A percentile compares a stretch with the other conserved stretches of the same genome.
Conservation (phyloP, 2,888 invertebrate species). For the Lasioglossum lativentre region DNA sequence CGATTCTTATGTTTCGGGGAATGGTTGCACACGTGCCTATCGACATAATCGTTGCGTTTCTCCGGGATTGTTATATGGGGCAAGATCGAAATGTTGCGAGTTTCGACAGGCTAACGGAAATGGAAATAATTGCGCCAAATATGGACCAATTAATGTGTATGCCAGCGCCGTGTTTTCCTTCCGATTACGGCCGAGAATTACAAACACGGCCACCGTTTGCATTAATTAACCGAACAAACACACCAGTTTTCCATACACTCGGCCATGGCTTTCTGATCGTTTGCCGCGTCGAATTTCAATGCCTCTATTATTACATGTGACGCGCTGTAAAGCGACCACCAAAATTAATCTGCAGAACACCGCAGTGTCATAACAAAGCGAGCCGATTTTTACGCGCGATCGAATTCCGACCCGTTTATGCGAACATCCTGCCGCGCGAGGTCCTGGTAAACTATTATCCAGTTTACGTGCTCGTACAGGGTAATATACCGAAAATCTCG, state of each 20-base stretch:
- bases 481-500: neutral
- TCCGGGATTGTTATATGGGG: neutral
- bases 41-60: too few species aligned
- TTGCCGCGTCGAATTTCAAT: neutral
- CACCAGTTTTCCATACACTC: slow-evolving; percentile 2
- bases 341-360: neutral
- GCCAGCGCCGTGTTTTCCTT: neutral
- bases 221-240: slow-evolving; percentile 31
- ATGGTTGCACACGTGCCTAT: too few species aligned
- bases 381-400: neutral
- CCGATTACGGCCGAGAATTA: neutral
- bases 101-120: neutral
- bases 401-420: neutral
- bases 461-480: neutral
- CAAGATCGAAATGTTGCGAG: neutral
- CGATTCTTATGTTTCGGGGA: neutral
- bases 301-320: neutral
- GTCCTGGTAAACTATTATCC: neutral
- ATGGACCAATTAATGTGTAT: neutral
- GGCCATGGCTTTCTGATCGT: neutral
- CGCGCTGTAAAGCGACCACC: neutral
- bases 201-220: neutral
- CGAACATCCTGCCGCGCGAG: neutral
- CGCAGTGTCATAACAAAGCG: neutral
- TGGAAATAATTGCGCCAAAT: neutral